These are phyloP conservation scores for Sympetrum striolatum DNA, from an alignment of 2,888 invertebrate species.

Conservation along the genomic window DNA sequence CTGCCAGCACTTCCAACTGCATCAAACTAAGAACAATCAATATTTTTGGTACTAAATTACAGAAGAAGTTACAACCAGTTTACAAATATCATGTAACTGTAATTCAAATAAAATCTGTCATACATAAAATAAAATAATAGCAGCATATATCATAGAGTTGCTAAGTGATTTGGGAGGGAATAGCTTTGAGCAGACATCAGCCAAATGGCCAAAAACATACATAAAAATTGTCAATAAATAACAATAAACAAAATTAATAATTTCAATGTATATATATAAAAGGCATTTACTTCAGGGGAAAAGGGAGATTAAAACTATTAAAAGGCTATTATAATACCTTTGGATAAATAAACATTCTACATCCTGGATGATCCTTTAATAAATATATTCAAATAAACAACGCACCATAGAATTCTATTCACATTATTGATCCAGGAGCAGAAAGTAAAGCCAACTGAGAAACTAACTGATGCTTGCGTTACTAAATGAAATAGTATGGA, in stretches of 20 bases:
- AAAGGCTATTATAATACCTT: neutral
- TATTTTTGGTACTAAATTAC: neutral
- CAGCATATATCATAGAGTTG: neutral
- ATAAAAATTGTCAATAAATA: slow-evolving; percentile 35
- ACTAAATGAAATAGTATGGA: neutral
- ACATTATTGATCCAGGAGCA: slow-evolving; percentile 6
- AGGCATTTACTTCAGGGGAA: neutral
- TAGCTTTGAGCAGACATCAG: slow-evolving; percentile 35
- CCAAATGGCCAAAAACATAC: slow-evolving; percentile 1
- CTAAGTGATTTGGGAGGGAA: slow-evolving; percentile 10
- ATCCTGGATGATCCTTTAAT: neutral
- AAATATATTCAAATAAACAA: slow-evolving; percentile 34
- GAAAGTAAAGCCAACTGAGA: slow-evolving; percentile 13
- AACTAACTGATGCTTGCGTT: neutral
- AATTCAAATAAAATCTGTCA: neutral
- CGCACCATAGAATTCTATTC: slow-evolving; percentile 22
- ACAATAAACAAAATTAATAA: slow-evolving; percentile 20
- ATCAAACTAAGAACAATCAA: slow-evolving; percentile 14
- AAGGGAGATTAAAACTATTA: slow-evolving; percentile 4
- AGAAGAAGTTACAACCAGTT: neutral
- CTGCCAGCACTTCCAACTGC: slow-evolving; percentile 41
- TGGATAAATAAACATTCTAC: neutral
- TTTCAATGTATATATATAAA: slow-evolving; percentile 17
- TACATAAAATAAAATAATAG: neutral
- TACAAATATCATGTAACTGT: neutral